Conservation (phyloP, 1,140 invertebrate genomes). For the Gryon sp. region DNA sequence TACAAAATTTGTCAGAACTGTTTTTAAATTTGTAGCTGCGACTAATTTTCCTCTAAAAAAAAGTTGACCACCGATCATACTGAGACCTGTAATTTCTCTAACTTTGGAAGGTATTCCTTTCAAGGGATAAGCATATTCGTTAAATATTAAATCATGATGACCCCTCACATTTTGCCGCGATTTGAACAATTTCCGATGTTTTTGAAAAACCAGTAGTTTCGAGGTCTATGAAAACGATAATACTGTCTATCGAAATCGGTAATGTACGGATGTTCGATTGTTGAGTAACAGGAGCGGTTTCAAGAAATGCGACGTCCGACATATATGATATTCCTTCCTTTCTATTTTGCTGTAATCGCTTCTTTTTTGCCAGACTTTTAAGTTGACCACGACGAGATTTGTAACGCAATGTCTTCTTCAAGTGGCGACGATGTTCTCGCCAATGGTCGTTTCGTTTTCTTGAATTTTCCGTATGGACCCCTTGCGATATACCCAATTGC, state of each 20-base stretch:
- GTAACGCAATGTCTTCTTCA: slow-evolving; percentile 11
- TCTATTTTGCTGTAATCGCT: slow-evolving; percentile 12
- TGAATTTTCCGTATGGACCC: background rate
- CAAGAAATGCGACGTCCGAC: slow-evolving; percentile 2
- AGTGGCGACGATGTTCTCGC: background rate
- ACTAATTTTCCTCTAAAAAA: background rate
- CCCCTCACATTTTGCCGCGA: slow-evolving; percentile 25
- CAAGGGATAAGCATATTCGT: slow-evolving; percentile 14
- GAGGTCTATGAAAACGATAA: slow-evolving; percentile 22
- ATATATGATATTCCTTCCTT: slow-evolving; percentile 8
- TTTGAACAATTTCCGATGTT: slow-evolving; percentile 28
- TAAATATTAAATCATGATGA: background rate
- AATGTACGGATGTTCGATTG: background rate
- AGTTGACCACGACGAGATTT: slow-evolving; percentile 11
- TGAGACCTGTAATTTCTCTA: slow-evolving; percentile 3
- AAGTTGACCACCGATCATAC: slow-evolving; percentile 6
- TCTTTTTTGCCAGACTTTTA: slow-evolving; percentile 6
- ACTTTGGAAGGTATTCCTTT: background rate
- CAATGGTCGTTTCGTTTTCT: slow-evolving; percentile 12
- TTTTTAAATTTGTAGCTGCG: slow-evolving; percentile 9
- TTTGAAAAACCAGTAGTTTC: slow-evolving; percentile 27
- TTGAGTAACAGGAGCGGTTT: background rate
- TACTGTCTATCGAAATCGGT: background rate
- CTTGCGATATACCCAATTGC: background rate
- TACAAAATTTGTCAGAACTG: slow-evolving; percentile 2